Percentiles rank a stretch among this genome's conserved stretches.
Conservation (phyloP, 2,888 invertebrate species). For the Eristalis tenax region DNA sequence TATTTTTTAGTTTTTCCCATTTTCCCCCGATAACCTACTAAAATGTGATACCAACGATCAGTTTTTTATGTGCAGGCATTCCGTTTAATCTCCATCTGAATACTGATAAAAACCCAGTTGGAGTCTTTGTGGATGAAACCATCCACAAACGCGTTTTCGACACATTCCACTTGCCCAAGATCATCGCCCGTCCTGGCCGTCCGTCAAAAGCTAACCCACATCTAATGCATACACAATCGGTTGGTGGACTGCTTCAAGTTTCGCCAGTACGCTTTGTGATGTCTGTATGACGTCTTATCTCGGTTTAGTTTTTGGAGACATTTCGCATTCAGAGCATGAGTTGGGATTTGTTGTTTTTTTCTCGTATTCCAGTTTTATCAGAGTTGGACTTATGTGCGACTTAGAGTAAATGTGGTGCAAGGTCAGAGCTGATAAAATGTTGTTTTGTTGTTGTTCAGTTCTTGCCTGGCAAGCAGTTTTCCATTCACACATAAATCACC, state of each 20-base stretch:
- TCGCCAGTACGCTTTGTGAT: not conserved
- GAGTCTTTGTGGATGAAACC: not conserved
- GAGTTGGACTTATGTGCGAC: constrained; percentile 25
- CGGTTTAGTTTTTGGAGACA: not conserved
- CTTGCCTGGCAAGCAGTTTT: constrained; percentile 12
- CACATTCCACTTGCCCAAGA: not conserved
- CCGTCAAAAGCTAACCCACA: not conserved
- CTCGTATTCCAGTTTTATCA: constrained; percentile 34
- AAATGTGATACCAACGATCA: not conserved
- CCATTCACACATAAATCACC: not conserved
- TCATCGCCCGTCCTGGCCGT: not conserved
- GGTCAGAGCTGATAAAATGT: constrained; percentile 58
- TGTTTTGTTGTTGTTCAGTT: not conserved
- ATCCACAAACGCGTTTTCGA: not conserved
- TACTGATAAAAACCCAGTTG: not conserved
- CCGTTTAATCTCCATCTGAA: not conserved
- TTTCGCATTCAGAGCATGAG: not conserved
- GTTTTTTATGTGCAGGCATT: not conserved
- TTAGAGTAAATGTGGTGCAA: constrained; percentile 48
- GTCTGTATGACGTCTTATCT: not conserved
- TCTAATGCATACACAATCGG: constrained; percentile 8
- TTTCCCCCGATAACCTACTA: not conserved
- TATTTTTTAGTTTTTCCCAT: not conserved
- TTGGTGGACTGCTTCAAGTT: not conserved
- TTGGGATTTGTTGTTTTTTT: not conserved